Evolutionary conservation across 2,888 invertebrate species (phyloP).

Genomic region (Adineta ricciae): DNA sequence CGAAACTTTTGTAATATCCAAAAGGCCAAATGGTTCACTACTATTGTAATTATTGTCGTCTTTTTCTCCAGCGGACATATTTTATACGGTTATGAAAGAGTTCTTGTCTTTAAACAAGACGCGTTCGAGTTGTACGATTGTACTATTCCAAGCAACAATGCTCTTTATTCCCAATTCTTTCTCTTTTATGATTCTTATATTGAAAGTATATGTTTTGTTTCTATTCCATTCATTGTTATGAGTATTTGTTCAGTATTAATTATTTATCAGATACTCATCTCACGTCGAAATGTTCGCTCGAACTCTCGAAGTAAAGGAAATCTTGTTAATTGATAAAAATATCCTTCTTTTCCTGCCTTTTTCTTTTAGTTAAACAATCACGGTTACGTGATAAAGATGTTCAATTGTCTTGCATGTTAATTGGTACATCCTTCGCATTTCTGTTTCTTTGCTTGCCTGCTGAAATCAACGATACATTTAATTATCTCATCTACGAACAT

Average conservation of each 20-base stretch:
- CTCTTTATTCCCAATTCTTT: background rate
- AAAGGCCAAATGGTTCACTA: background rate
- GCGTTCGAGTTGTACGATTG: background rate
- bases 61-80: background rate
- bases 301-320: background rate
- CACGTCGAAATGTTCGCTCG: background rate
- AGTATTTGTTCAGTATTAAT: background rate
- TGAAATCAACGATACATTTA: background rate
- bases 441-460: background rate
- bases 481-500: background rate
- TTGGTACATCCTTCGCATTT: background rate
- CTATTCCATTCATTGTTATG: background rate
- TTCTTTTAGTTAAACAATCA: too few species aligned
- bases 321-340: too few species aligned
- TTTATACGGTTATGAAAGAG: background rate
- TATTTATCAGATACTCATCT: background rate
- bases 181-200: conserved; percentile 1
- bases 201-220: background rate
- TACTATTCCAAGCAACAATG: background rate
- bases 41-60: background rate
- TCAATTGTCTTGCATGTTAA: conserved; percentile 12
- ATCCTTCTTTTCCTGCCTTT: too few species aligned
- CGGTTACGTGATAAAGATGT: conserved; percentile 3
- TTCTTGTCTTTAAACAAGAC: background rate
- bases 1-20: background rate